Percentiles rank a stretch among this genome's conserved stretches.
Conservation (phyloP, 1,140 invertebrate species). For the Periplaneta americana region DNA sequence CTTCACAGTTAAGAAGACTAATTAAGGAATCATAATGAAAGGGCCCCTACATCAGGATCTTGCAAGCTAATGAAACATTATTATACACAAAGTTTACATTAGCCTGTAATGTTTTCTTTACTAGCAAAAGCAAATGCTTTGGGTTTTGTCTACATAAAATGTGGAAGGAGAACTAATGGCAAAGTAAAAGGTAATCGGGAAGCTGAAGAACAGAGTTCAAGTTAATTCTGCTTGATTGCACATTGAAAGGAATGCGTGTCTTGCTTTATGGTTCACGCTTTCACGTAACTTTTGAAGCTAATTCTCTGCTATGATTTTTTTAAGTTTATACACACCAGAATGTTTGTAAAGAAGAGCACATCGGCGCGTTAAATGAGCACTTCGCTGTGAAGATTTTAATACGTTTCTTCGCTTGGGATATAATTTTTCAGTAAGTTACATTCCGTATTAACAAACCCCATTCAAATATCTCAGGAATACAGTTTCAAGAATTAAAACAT, state of each 20-base stretch:
- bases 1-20: background rate
- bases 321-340: background rate
- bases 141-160: background rate
- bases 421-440: background rate
- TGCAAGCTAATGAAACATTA: background rate
- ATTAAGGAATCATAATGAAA: background rate
- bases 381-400: background rate
- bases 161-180: background rate
- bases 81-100: background rate
- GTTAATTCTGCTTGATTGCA: background rate
- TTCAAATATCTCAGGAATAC: no score
- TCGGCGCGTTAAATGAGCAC: background rate
- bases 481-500: no score
- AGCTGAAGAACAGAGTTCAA: background rate
- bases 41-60: background rate
- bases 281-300: background rate
- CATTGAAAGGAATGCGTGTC: background rate
- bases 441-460: background rate
- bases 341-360: background rate
- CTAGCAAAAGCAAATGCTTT: background rate
- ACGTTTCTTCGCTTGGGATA: background rate
- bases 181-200: background rate
- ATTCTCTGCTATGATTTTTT: background rate
- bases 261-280: background rate
- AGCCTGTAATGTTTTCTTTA: background rate